These are phyloP conservation scores for Tachina grossa DNA, from an alignment of 2,888 invertebrate species.

Conservation along the genomic window DNA sequence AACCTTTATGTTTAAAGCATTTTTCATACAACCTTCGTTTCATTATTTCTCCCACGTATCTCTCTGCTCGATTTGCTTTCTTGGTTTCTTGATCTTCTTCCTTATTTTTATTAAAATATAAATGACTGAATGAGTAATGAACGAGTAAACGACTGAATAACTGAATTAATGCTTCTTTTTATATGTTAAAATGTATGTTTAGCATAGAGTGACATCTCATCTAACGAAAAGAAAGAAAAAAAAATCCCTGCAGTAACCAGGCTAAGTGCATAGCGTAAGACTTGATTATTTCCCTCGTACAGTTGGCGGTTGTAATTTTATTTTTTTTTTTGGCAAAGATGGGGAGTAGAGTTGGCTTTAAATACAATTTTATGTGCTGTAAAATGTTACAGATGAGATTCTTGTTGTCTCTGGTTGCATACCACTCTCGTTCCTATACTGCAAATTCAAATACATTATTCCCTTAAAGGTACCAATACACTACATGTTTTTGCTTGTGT, in stretches of 20 bases:
- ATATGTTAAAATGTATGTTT: slow-evolving; percentile 62
- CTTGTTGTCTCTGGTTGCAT: slow-evolving; percentile 50
- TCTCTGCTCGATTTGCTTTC: background rate
- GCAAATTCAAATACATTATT: slow-evolving; percentile 56
- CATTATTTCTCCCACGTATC: background rate
- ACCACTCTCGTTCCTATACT: slow-evolving; percentile 46
- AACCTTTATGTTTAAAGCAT: background rate
- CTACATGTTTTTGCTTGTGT: too few relatives aligned
- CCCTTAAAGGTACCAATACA: too few relatives aligned
- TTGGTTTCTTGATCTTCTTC: background rate
- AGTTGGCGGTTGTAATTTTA: background rate
- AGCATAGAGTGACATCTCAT: slow-evolving; percentile 50
- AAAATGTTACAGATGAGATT: slow-evolving; percentile 23
- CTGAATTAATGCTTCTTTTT: slow-evolving; percentile 46
- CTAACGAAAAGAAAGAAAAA: background rate
- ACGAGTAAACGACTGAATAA: slow-evolving; percentile 18
- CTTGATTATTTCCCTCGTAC: slow-evolving; percentile 1
- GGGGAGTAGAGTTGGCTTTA: background rate
- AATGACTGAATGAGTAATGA: slow-evolving; percentile 51
- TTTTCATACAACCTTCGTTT: slow-evolving; percentile 9
- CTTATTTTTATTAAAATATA: slow-evolving; percentile 20
- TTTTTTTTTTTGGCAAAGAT: background rate
- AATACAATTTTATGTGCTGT: slow-evolving; percentile 13
- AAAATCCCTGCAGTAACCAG: slow-evolving; percentile 18
- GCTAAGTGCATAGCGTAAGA: slow-evolving; percentile 24